Conservation (phyloP, 1,140 invertebrate species). For the Berghia stephanieae region DNA sequence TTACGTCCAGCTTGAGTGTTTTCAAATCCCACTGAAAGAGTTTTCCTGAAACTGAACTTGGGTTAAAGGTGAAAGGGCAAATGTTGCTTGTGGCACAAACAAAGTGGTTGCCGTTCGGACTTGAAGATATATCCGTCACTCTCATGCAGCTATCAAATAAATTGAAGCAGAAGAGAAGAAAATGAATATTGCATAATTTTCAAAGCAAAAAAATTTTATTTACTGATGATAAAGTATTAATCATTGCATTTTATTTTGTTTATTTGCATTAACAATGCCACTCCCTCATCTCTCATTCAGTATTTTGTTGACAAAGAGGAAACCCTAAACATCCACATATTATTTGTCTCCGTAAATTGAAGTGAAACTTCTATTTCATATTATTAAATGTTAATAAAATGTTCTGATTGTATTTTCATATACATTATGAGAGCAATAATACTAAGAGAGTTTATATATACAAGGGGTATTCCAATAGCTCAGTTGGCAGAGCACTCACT, state of each 20-base stretch:
- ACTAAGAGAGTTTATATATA: too few species aligned
- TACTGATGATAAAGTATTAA: too few species aligned
- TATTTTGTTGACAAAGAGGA: neutral
- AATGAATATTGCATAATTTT: neutral
- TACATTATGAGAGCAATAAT: too few species aligned
- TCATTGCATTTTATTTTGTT: too few species aligned
- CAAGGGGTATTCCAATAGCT: too few species aligned
- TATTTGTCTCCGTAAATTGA: too few species aligned
- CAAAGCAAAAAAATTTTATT: neutral
- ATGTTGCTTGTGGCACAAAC: slow-evolving; percentile 70
- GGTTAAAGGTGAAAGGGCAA: slow-evolving; percentile 25
- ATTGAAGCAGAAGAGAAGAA: neutral
- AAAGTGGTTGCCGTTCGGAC: slow-evolving; percentile 72
- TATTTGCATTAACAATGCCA: too few species aligned
- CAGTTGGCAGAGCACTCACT: too few species aligned
- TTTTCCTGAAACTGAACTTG: slow-evolving; percentile 64
- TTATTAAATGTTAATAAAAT: too few species aligned
- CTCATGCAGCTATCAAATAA: slow-evolving; percentile 50
- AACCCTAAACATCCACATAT: neutral
- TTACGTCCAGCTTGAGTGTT: slow-evolving; percentile 72
- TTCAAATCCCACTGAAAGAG: slow-evolving; percentile 74
- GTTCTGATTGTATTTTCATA: too few species aligned
- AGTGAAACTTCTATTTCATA: too few species aligned
- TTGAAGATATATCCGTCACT: slow-evolving; percentile 71
- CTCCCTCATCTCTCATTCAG: neutral